Evolutionary conservation across 1,140 invertebrate species (phyloP).

Genomic region (Brachionus rotundiformis): DNA sequence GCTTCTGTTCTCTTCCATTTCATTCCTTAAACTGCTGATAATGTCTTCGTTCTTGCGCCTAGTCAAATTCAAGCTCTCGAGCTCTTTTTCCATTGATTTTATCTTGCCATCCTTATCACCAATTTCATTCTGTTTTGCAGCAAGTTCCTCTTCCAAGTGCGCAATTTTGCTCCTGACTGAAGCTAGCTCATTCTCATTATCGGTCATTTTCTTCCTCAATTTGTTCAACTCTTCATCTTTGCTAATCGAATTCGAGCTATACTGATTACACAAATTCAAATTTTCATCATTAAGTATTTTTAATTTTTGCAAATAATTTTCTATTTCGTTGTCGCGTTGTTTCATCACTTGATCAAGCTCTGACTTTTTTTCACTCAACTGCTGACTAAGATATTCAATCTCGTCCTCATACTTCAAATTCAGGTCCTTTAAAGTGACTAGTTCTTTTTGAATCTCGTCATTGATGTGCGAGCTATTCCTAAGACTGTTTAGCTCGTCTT

Average conservation of each 20-base stretch:
- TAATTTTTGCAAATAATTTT: conserved; percentile 34
- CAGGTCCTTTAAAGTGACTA: not conserved
- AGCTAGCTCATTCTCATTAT: not conserved
- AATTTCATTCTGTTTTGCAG: not conserved
- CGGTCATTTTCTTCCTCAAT: not conserved
- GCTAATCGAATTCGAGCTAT: not conserved
- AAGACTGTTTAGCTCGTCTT: not conserved
- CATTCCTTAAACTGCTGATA: not conserved
- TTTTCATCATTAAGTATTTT: conserved; percentile 28
- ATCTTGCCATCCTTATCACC: not conserved
- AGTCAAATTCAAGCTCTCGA: not conserved
- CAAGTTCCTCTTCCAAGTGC: not conserved
- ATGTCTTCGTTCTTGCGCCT: not conserved
- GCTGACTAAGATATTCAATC: not conserved
- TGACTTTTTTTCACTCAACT: not conserved
- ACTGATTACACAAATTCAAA: conserved; percentile 32
- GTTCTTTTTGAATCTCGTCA: not conserved
- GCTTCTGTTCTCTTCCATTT: not conserved
- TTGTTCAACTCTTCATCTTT: conserved; percentile 22
- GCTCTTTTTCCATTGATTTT: not conserved
- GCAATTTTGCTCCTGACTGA: not conserved
- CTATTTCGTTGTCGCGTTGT: not conserved
- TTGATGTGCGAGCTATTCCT: not conserved
- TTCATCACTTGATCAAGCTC: not conserved
- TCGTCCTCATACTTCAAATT: conserved; percentile 32